Percentiles rank a stretch among this genome's conserved stretches.
Conservation (phyloP, 2,888 invertebrate genomes). For the Acleris emargana region DNA sequence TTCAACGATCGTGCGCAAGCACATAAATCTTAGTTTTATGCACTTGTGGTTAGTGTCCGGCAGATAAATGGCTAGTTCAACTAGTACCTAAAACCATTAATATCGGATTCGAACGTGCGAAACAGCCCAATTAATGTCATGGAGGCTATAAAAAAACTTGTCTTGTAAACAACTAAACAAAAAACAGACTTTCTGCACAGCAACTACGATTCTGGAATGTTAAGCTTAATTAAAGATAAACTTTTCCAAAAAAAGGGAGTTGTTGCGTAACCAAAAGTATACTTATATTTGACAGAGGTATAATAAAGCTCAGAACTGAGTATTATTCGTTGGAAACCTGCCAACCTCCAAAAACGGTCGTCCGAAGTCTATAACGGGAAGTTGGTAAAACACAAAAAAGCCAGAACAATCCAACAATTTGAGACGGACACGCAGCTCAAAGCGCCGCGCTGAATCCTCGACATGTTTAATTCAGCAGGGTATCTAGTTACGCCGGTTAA, state of each 20-base stretch:
- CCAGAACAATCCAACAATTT: conserved; percentile 51
- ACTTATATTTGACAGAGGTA: not conserved
- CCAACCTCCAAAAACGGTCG: conserved; percentile 64
- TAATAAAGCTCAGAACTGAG: conserved; percentile 40
- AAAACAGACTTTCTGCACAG: conserved; percentile 17
- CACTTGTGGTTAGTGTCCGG: conserved; percentile 38
- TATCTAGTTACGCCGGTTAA: conserved; percentile 49
- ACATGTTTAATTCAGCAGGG: conserved; percentile 62
- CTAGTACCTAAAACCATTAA: conserved; percentile 32
- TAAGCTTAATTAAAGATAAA: too few species aligned
- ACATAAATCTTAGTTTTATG: conserved; percentile 39
- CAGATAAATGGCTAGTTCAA: conserved; percentile 21
- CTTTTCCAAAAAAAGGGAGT: not conserved
- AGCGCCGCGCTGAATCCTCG: conserved; percentile 43
- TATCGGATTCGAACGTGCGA: conserved; percentile 40
- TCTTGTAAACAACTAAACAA: conserved; percentile 21
- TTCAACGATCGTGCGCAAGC: conserved; percentile 33
- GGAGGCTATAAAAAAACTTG: conserved; percentile 26
- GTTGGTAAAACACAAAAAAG: conserved; percentile 42
- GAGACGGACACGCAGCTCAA: conserved; percentile 51
- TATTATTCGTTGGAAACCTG: conserved; percentile 56
- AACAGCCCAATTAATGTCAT: conserved; percentile 45
- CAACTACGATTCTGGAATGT: not conserved
- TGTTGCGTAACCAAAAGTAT: not conserved
- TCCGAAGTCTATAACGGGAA: conserved; percentile 54